A percentile compares a stretch with the other conserved stretches of the same genome.
phyloP scores from a whole-genome alignment of 2,113 vertebrate genomes.

The Pollachius pollachius region DNA sequence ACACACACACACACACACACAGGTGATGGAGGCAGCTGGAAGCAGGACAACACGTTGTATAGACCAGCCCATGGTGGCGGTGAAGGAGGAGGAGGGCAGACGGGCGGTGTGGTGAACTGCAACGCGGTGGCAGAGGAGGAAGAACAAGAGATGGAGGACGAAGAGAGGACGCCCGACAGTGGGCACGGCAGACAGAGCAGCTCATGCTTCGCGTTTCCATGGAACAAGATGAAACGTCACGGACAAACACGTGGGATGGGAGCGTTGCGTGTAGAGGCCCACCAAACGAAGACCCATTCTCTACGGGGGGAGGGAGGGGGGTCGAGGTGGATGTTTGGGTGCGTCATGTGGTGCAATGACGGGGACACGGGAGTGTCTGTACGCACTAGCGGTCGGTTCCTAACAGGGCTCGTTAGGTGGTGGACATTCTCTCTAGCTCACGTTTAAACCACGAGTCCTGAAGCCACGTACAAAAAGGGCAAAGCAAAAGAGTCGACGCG shows the following conservation, averaged over 20 bases:
- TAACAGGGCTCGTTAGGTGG: too few species aligned
- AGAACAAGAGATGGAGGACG: constrained; percentile 36
- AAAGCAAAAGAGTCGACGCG: too few species aligned
- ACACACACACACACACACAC: constrained; percentile 26
- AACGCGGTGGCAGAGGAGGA: constrained; percentile 5
- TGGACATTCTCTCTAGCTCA: too few species aligned
- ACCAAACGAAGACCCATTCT: constrained; percentile 5
- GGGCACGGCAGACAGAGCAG: constrained; percentile 67
- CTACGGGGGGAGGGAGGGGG: not conserved
- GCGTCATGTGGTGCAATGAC: too few species aligned
- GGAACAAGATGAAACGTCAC: constrained; percentile 58
- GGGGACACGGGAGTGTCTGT: too few species aligned
- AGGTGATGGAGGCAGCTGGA: constrained; percentile 48
- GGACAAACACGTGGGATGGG: constrained; percentile 49
- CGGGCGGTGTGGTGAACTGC: not conserved
- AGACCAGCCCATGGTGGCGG: constrained; percentile 38
- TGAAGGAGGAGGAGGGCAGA: constrained; percentile 6
- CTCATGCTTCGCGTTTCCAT: constrained; percentile 74
- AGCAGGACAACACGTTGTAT: constrained; percentile 41
- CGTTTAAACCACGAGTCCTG: too few species aligned
- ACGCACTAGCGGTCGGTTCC: too few species aligned
- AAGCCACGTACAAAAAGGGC: too few species aligned
- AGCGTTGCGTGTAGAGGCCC: not conserved
- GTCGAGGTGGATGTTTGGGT: too few species aligned
- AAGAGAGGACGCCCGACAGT: constrained; percentile 45